Evolutionary conservation across 1,140 invertebrate genomes (phyloP).

Genomic region (Mylabris phalerata): DNA sequence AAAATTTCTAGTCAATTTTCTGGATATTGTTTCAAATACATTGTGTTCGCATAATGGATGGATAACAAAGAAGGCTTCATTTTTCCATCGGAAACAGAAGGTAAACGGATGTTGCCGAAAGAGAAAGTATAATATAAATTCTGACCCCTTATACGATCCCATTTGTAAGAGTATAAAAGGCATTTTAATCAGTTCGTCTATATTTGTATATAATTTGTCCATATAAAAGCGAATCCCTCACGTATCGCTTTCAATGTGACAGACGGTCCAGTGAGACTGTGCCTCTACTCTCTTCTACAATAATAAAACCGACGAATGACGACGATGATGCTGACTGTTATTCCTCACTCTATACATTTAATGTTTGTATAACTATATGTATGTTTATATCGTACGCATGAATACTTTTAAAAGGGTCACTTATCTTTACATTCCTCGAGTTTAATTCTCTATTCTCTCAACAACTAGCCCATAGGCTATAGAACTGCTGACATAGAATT

Average conservation of each 20-base stretch:
- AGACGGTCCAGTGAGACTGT: constrained; percentile 26
- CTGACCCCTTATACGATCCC: background rate
- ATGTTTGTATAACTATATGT: constrained; percentile 39
- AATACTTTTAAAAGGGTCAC: constrained; percentile 39
- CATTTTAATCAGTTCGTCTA: constrained; percentile 39
- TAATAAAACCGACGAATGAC: background rate
- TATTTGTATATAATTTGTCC: constrained; percentile 45
- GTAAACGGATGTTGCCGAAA: too few relatives aligned
- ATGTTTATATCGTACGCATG: constrained; percentile 36
- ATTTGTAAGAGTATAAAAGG: background rate
- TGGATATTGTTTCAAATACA: too few relatives aligned
- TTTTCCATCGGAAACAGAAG: too few relatives aligned
- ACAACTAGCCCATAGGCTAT: background rate
- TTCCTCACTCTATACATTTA: background rate
- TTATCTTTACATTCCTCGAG: constrained; percentile 34
- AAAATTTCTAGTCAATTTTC: too few relatives aligned
- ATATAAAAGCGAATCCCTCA: constrained; percentile 38
- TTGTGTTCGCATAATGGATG: too few relatives aligned
- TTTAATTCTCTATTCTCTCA: constrained; percentile 22
- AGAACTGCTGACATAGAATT: too few relatives aligned
- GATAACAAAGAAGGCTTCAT: too few relatives aligned
- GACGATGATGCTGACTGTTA: background rate
- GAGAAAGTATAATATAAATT: background rate
- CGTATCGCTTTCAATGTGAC: constrained; percentile 40
- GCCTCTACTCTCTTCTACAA: constrained; percentile 7